Evolutionary conservation across 2,113 vertebrate species (phyloP).

Genomic region (Eudyptes chrysolophus): DNA sequence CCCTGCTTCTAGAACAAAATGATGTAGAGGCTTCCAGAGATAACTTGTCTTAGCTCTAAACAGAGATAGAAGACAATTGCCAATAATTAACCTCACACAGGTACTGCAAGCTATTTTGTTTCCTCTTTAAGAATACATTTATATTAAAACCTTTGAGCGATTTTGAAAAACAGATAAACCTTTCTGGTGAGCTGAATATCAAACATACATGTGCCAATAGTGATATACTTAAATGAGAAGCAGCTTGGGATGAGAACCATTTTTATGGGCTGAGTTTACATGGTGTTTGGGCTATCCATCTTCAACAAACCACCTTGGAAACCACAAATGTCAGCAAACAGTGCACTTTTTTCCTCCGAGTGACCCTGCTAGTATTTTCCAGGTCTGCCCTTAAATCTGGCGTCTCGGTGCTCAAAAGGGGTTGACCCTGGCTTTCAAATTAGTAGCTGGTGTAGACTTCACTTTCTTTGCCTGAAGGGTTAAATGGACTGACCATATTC

Average conservation of each 20-base stretch:
- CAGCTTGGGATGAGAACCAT: not conserved
- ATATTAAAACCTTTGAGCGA: not conserved
- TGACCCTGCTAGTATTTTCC: not conserved
- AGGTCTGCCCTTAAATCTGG: not conserved
- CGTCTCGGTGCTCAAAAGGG: not conserved
- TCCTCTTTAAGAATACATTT: not conserved
- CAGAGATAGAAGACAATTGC: not conserved
- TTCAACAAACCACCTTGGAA: not conserved
- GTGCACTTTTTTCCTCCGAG: not conserved
- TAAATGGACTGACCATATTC: conserved; percentile 22
- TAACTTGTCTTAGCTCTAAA: not conserved
- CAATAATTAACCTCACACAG: not conserved
- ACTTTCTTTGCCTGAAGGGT: conserved; percentile 2
- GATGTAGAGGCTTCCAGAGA: not conserved
- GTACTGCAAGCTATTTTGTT: not conserved
- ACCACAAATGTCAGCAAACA: not conserved
- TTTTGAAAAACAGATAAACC: not conserved
- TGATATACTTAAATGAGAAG: not conserved
- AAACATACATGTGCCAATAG: not conserved
- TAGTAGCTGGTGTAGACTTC: not conserved
- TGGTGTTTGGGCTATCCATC: not conserved
- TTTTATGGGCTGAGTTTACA: not conserved
- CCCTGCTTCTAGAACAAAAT: not conserved
- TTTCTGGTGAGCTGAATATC: not conserved
- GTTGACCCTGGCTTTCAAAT: not conserved